phyloP scores from a whole-genome alignment of 2,888 invertebrate species.

The Liposcelis brunnea region DNA sequence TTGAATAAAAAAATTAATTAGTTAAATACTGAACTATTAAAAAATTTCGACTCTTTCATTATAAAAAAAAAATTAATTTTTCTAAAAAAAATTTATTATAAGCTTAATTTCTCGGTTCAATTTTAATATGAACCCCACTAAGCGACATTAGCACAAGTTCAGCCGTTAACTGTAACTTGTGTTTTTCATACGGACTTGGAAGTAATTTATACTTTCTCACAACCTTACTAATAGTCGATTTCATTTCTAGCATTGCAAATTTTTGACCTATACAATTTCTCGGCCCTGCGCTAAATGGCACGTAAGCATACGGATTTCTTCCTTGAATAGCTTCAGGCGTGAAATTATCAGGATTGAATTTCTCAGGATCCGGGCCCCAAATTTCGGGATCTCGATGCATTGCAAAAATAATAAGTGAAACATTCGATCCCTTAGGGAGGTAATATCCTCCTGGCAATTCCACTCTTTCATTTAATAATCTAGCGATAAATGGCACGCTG shows the following conservation, averaged over 20 bases:
- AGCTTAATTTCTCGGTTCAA: background rate
- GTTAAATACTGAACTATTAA: too few species aligned
- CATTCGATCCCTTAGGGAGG: background rate
- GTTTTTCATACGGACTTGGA: background rate
- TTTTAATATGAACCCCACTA: background rate
- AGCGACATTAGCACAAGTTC: background rate
- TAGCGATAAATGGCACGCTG: background rate
- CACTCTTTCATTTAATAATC: background rate
- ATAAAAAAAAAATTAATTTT: too few species aligned
- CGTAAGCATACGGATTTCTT: slow-evolving; percentile 31
- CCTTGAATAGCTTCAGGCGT: slow-evolving; percentile 22
- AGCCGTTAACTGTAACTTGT: background rate
- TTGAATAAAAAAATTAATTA: too few species aligned
- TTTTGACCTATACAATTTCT: slow-evolving; percentile 37
- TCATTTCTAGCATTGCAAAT: background rate
- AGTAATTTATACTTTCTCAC: background rate
- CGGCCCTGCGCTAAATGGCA: slow-evolving; percentile 44
- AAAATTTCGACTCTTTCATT: too few species aligned
- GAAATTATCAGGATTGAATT: slow-evolving; percentile 35
- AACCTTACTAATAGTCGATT: background rate
- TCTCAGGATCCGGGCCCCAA: slow-evolving; percentile 19
- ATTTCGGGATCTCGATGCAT: slow-evolving; percentile 13
- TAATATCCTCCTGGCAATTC: too few species aligned
- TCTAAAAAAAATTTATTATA: too few species aligned
- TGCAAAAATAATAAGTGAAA: background rate